Evolutionary conservation across 2,888 invertebrate species (phyloP), one percentile per base, ranked within the genome.

Genomic region (Drosophila nigritarsus): DNA sequence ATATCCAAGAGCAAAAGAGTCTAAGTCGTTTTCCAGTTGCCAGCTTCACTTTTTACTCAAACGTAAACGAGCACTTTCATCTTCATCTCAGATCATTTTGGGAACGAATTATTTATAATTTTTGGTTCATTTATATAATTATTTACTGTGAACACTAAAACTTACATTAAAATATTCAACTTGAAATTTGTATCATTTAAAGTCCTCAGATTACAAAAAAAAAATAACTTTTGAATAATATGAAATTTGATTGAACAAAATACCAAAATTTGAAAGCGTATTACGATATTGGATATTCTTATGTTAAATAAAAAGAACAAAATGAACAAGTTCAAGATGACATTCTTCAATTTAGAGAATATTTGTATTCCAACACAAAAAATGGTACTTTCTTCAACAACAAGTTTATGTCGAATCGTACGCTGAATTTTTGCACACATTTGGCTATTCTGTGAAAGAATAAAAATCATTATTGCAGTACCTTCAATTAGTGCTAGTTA

Each of bases 1-100:
- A 50, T 51, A 80, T 72, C 78, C 63, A 58, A 62, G 53, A 50
- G 20, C 32, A 29, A 55, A 55, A 51, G 32, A 29, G 34, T 40
- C 49, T 34, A 51, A 18, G 24, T 30, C 50, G 54, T 30, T 40
- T 67, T 67, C 50, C 71, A 56, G 48, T 73, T 49, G 61, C 30
- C 27, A 42, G 29, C 53, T 53, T 53, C 61, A 63, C 45, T 49
- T 75, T 62, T 38, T 27, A 42, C 65, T 49, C 18, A 27, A 42
- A 11, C 24, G 2, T 4, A 45, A 64, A 40, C 7, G n/a, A n/a
- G 4, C n/a, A 4, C 9, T n/a, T 38, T 40, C 4, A n/a, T 9
- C n/a, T 40, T 40, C 30, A 30, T 30, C 40, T n/a, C 11, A 9
- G n/a, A 40, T 40, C n/a, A 3, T 9, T 40, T n/a, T 4, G 40